These are phyloP conservation scores for Gastrophryne carolinensis DNA, from an alignment of 2,797 vertebrate species.

Conservation along the genomic window DNA sequence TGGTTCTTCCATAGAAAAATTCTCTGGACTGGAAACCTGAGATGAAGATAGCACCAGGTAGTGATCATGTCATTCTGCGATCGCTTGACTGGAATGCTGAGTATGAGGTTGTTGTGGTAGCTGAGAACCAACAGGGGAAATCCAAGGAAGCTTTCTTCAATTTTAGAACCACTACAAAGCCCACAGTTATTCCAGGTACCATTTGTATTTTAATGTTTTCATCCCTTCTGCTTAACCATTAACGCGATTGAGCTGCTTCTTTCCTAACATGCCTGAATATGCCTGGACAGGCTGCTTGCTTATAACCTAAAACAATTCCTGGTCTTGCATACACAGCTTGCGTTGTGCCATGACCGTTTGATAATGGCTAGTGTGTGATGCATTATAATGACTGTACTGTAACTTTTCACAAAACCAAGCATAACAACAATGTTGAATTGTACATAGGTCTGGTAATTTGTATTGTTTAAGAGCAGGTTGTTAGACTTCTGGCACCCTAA, in stretches of 20 bases:
- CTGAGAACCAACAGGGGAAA: conserved; percentile 91
- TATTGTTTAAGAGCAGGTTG: background rate
- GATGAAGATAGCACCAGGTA: conserved; percentile 79
- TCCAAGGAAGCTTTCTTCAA: conserved; percentile 82
- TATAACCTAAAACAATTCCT: conserved; percentile 63
- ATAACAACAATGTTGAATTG: background rate
- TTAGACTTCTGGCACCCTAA: no score
- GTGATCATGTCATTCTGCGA: conserved; percentile 80
- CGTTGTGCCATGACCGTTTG: conserved; percentile 46
- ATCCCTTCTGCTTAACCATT: conserved; percentile 63
- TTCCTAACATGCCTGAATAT: conserved; percentile 66
- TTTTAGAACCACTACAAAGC: conserved; percentile 84
- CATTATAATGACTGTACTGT: conserved; percentile 10
- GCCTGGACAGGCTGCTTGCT: conserved; percentile 70
- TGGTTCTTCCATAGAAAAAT: conserved; percentile 69
- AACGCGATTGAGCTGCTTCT: conserved; percentile 65
- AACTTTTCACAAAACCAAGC: background rate
- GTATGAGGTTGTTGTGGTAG: conserved; percentile 86
- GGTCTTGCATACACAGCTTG: conserved; percentile 64
- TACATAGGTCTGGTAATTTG: background rate
- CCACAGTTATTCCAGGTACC: conserved; percentile 91
- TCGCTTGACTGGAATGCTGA: conserved; percentile 91
- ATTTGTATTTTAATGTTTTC: background rate
- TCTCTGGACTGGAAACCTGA: conserved; percentile 86
- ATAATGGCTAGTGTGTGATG: conserved; percentile 4